Percentiles rank a stretch among this genome's conserved stretches.
These are phyloP conservation scores for Eilema sororculum DNA, from an alignment of 2,888 invertebrate genomes.

Conservation along the genomic window DNA sequence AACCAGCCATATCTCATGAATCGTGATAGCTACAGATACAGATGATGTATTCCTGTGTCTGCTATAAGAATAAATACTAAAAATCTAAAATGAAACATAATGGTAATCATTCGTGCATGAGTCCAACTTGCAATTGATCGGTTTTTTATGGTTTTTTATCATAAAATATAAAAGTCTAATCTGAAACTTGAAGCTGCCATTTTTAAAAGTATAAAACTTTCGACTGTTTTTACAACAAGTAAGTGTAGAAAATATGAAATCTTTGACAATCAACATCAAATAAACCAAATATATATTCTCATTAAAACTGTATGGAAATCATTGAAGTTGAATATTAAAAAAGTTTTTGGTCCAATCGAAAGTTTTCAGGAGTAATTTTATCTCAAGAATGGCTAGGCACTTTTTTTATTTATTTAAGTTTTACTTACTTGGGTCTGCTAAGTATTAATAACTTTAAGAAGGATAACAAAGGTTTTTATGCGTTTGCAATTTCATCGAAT, in stretches of 20 bases:
- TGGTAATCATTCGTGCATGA: no score
- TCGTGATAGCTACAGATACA: no score
- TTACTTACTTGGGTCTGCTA: conserved; percentile 26
- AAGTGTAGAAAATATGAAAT: not conserved
- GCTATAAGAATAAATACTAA: no score
- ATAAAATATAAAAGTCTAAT: not conserved
- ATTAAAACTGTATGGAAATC: conserved; percentile 45
- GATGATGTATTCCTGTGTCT: not conserved
- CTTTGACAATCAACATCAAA: conserved; percentile 26
- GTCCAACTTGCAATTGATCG: no score
- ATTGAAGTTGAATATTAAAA: conserved; percentile 63
- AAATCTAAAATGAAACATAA: no score
- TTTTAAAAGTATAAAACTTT: not conserved
- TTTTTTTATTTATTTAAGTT: conserved; percentile 46
- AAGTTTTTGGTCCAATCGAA: conserved; percentile 60
- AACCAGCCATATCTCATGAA: no score
- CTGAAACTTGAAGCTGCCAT: no score
- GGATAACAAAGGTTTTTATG: not conserved
- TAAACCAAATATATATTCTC: conserved; percentile 30
- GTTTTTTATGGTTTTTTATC: no score
- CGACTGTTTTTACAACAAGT: not conserved
- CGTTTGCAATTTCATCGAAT: not conserved
- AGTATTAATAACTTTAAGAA: conserved; percentile 21
- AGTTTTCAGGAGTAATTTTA: conserved; percentile 56
- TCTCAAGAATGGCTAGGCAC: conserved; percentile 49